phyloP scores from a whole-genome alignment of 2,797 vertebrate species.

The Anas acuta region DNA sequence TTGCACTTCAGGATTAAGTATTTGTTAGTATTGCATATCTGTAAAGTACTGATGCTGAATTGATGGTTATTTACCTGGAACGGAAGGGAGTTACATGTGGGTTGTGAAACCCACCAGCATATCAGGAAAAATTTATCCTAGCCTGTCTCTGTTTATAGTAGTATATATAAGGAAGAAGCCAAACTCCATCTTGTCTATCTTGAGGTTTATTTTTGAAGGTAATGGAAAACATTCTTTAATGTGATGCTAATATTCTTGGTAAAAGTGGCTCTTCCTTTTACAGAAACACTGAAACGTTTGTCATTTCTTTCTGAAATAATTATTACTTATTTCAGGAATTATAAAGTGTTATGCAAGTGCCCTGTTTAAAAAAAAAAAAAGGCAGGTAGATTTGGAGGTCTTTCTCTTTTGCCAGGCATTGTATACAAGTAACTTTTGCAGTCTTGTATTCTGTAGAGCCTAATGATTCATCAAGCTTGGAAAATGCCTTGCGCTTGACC shows the following conservation, averaged over 20 bases:
- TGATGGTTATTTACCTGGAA: neutral
- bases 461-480: neutral
- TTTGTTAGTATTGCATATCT: neutral
- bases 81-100: neutral
- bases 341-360: neutral
- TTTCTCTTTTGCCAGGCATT: neutral
- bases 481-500: rapidly evolving
- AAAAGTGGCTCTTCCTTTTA: neutral
- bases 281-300: neutral
- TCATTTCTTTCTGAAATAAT: neutral
- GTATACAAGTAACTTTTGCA: neutral
- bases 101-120: neutral
- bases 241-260: neutral
- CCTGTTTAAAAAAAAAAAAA: neutral
- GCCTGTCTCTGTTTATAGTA: neutral
- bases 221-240: neutral
- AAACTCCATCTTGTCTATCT: neutral
- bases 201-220: neutral
- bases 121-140: neutral
- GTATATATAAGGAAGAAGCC: neutral
- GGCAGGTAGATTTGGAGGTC: neutral
- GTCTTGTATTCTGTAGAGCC: neutral
- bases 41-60: neutral
- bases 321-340: neutral
- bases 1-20: neutral